Percentiles rank a stretch among this genome's conserved stretches.
These are phyloP conservation scores for Lasioglossum villosulum DNA, from an alignment of 2,888 invertebrate genomes.

Conservation along the genomic window DNA sequence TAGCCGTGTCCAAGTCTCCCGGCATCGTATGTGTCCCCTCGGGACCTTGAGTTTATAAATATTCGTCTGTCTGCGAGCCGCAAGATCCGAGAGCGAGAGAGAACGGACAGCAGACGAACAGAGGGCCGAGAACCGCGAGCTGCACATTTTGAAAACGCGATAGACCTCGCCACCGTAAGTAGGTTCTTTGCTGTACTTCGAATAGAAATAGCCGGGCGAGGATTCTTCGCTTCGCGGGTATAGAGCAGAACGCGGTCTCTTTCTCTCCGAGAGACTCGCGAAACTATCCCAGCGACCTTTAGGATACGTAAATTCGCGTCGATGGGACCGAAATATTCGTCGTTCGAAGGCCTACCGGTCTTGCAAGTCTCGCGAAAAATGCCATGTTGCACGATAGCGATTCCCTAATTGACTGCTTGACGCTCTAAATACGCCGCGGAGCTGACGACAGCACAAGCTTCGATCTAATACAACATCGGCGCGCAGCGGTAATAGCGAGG, in stretches of 20 bases:
- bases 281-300: background rate
- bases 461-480: too few relatives aligned
- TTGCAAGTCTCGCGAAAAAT: background rate
- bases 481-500: too few relatives aligned
- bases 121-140: background rate
- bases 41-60: slow-evolving; percentile 53
- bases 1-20: background rate
- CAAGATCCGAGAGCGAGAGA: background rate
- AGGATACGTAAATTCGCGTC: too few relatives aligned
- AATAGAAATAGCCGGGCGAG: slow-evolving; percentile 13
- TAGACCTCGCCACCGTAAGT: slow-evolving; percentile 12
- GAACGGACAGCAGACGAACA: background rate
- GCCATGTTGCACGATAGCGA: background rate
- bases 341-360: too few relatives aligned
- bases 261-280: background rate
- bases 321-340: background rate
- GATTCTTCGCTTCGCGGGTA: background rate
- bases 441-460: too few relatives aligned
- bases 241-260: background rate
- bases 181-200: slow-evolving; percentile 9
- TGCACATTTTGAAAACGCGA: slow-evolving; percentile 25
- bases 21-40: background rate
- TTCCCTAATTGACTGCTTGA: background rate
- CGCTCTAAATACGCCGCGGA: background rate
- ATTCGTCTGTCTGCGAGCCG: slow-evolving; percentile 18